phyloP scores from a whole-genome alignment of 2,797 vertebrate genomes.

The Melanotaenia boesemani region DNA sequence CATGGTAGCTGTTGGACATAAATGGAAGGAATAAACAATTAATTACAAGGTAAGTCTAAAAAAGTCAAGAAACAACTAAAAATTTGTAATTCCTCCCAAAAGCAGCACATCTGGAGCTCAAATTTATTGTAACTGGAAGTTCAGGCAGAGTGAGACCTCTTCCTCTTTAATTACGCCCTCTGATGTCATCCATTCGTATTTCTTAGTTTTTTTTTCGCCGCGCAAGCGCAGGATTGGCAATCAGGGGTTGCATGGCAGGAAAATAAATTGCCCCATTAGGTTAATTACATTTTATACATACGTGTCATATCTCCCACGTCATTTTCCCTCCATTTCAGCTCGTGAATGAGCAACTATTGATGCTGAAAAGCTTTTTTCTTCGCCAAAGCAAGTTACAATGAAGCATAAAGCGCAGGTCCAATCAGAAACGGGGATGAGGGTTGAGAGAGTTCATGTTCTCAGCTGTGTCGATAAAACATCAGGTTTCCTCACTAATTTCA shows the following conservation, averaged over 20 bases:
- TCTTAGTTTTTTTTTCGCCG: constrained; percentile 52
- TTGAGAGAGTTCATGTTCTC: constrained; percentile 72
- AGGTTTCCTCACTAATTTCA: constrained; percentile 50
- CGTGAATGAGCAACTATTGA: background rate
- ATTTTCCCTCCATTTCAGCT: background rate
- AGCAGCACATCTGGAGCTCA: background rate
- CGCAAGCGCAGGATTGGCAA: constrained; percentile 79
- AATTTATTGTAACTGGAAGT: background rate
- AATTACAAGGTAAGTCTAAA: too few species aligned
- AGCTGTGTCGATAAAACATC: constrained; percentile 27
- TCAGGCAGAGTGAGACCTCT: constrained; percentile 58
- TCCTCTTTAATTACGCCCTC: constrained; percentile 3
- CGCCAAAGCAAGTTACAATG: constrained; percentile 7
- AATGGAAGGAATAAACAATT: too few species aligned
- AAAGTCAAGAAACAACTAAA: background rate
- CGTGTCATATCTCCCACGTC: background rate
- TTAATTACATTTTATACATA: constrained; percentile 20
- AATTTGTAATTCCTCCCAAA: background rate
- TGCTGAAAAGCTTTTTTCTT: background rate
- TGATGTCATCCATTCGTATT: constrained; percentile 63
- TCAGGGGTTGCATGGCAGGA: constrained; percentile 64
- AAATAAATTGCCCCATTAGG: constrained; percentile 73
- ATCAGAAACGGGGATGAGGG: constrained; percentile 66
- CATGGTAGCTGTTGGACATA: too few species aligned
- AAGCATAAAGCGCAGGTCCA: constrained; percentile 56